These are phyloP conservation scores for Lamprotornis superbus DNA, from an alignment of 2,113 vertebrate species.

Conservation along the genomic window DNA sequence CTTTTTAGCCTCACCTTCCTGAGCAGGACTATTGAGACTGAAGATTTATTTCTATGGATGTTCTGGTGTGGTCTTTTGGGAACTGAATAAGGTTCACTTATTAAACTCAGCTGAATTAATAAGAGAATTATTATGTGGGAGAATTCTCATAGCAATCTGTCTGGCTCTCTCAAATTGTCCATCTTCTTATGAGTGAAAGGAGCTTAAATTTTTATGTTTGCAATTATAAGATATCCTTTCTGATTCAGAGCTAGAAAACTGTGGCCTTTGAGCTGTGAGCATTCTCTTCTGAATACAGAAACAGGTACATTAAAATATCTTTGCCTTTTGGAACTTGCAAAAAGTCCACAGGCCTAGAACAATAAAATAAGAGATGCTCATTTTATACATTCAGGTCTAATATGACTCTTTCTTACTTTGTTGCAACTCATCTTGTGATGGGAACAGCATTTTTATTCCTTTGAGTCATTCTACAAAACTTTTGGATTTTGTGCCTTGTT, in stretches of 20 bases:
- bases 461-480: slow-evolving; percentile 16
- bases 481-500: background rate
- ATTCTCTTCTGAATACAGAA: slow-evolving; percentile 51
- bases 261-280: slow-evolving; percentile 36
- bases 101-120: slow-evolving; percentile 53
- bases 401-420: background rate
- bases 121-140: slow-evolving; percentile 24
- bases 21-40: background rate
- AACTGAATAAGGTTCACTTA: background rate
- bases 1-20: slow-evolving; percentile 2
- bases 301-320: background rate
- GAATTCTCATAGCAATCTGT: slow-evolving; percentile 30
- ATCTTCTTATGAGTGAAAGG: slow-evolving; percentile 41
- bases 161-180: slow-evolving; percentile 27
- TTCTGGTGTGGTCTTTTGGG: slow-evolving; percentile 31
- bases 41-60: slow-evolving; percentile 43
- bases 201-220: slow-evolving; percentile 48
- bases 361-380: background rate
- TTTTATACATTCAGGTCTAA: background rate
- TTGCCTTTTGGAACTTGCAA: background rate
- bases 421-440: background rate
- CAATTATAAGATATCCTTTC: slow-evolving; percentile 47
- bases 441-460: background rate
- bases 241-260: slow-evolving; percentile 42
- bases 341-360: background rate